A percentile compares a stretch with the other conserved stretches of the same genome.
Evolutionary conservation across 2,797 vertebrate species (phyloP).

Genomic region (Cossypha caffra): DNA sequence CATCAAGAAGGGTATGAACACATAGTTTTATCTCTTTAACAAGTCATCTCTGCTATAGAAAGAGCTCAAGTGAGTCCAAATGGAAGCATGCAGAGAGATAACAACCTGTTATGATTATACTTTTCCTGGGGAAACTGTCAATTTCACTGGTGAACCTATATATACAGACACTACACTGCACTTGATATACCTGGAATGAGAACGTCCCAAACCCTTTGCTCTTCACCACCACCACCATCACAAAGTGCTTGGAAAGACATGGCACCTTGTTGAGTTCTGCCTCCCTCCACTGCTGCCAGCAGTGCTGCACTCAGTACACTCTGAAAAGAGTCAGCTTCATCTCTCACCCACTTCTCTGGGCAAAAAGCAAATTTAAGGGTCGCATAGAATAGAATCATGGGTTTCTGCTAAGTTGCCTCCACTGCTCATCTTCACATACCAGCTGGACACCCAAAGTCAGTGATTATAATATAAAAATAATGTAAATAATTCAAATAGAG

Average conservation of each 20-base stretch:
- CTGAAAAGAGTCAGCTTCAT: background rate
- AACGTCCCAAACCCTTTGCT: background rate
- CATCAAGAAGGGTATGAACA: background rate
- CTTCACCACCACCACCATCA: background rate
- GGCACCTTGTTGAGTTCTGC: background rate
- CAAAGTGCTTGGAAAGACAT: background rate
- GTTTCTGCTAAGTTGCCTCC: constrained; percentile 20
- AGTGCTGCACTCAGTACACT: background rate
- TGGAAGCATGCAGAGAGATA: constrained; percentile 16
- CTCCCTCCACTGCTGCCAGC: background rate
- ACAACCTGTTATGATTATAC: constrained; percentile 1
- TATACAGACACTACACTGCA: background rate
- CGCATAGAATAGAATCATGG: background rate
- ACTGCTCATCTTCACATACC: background rate
- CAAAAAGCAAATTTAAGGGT: background rate
- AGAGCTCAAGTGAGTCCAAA: background rate
- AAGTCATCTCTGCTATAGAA: background rate
- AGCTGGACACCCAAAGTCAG: background rate
- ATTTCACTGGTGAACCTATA: background rate
- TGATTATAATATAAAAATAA: background rate
- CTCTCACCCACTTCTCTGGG: background rate
- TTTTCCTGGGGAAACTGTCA: background rate
- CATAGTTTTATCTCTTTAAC: background rate
- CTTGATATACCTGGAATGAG: background rate
- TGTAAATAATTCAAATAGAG: background rate